phyloP scores from a whole-genome alignment of 2,797 vertebrate genomes.

The Propithecus deckenii region DNA sequence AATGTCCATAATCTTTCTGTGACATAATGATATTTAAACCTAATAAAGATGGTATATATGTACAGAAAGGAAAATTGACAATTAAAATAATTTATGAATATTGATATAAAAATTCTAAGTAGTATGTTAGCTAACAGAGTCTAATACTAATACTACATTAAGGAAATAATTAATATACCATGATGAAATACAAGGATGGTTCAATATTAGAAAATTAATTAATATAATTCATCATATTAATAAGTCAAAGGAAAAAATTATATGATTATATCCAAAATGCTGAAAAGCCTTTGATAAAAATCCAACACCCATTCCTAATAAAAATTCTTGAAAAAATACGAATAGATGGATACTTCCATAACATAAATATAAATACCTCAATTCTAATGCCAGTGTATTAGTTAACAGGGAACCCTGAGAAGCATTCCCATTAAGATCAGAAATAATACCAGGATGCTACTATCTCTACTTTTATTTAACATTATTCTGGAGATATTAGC shows the following conservation, averaged over 20 bases:
- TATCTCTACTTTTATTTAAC: neutral
- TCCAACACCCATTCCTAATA: neutral
- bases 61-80: neutral
- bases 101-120: conserved; percentile 14
- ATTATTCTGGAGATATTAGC: neutral
- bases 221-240: neutral
- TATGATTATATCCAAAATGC: neutral
- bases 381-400: neutral
- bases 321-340: conserved; percentile 4
- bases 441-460: neutral
- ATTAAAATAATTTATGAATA: neutral
- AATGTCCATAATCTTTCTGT: neutral
- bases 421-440: neutral
- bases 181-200: neutral
- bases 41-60: neutral
- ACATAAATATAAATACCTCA: neutral
- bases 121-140: neutral
- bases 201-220: conserved; percentile 9
- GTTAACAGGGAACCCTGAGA: neutral
- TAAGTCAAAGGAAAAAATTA: conserved; percentile 1
- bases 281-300: conserved; percentile 43
- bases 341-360: neutral
- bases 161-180: neutral
- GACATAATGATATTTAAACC: neutral
- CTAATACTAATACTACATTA: neutral